Conservation (phyloP, 2,113 vertebrate species). For the Odontesthes bonariensis region DNA sequence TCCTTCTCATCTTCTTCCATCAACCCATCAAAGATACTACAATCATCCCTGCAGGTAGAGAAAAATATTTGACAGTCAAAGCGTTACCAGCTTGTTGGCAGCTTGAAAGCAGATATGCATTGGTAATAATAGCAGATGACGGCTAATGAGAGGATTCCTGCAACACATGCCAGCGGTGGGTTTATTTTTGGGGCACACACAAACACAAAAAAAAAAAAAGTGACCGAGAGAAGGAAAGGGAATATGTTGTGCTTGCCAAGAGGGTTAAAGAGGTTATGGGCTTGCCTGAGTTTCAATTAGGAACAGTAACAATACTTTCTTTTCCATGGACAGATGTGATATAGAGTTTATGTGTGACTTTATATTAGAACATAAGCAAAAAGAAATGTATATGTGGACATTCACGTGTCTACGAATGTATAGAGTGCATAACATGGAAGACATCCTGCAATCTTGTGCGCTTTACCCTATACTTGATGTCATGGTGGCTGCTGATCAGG, state of each 20-base stretch:
- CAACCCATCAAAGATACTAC: constrained; percentile 98
- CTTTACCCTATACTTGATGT: constrained; percentile 82
- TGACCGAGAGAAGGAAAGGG: constrained; percentile 16
- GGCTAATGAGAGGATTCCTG: constrained; percentile 64
- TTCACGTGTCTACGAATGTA: background rate
- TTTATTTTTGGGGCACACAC: constrained; percentile 69
- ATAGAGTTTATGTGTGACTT: background rate
- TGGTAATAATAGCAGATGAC: constrained; percentile 66
- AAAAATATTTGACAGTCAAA: constrained; percentile 9
- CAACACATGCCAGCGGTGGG: constrained; percentile 43
- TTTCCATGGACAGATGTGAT: background rate
- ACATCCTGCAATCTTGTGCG: background rate
- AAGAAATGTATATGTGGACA: background rate
- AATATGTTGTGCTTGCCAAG: constrained; percentile 59
- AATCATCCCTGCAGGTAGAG: constrained; percentile 90
- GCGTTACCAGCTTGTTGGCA: background rate
- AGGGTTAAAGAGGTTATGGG: constrained; percentile 36
- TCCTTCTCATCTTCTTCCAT: constrained; percentile 99
- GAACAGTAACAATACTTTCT: constrained; percentile 20
- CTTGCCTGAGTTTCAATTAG: constrained; percentile 21
- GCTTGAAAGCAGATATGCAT: constrained; percentile 48
- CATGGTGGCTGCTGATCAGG: constrained; percentile 82
- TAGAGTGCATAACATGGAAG: background rate
- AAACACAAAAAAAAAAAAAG: constrained; percentile 26
- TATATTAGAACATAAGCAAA: background rate